Base-by-base conservation (phyloP, 2,888 invertebrate genomes). In the Diaperis boleti region DNA sequence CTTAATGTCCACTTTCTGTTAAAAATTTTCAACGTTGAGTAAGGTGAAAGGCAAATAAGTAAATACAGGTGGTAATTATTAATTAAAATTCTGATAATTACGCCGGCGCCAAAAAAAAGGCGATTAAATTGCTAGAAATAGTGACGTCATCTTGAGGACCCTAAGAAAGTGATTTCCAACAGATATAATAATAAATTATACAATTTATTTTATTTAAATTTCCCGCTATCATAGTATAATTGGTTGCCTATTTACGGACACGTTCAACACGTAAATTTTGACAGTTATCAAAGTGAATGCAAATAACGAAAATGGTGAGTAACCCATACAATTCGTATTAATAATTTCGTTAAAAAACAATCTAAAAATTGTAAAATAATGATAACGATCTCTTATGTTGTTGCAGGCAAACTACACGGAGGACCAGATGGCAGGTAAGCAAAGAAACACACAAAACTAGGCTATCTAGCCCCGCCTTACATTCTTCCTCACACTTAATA, bases 351-450 rank as follows among this genome's bases (percentile, higher is more conserved):
- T 20, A 7, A 41, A 20, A 42, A 52, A n/a, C 13, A 20, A 2
- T 33, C 1, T 14, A 42, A 41, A 42, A 10, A 7, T 22, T 8
- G 18, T 14, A 13, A 4, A 44, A 41, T 18, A 47, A 31, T 59
- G 18, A 57, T 52, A 49, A 26, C 45, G 55, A 44, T 45, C 26
- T 41, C 13, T 39, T 61, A 17, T 70, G 74, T 76, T 72, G 68
- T 87, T 87, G 64, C 86, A 94, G 94, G 92, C 92, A 76, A 91
- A 91, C 79, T 94, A 93, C 83, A 89, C 91, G 39, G 94, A 94
- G 85, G 94, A 94, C 85, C 94, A 94, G 87, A 87, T 94, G 85
- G 92, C 93, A 82, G 94, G 94, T 94, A 85, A 92, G 92, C 90
- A 76, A 71, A 47, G 42, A 69, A 65, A 76, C 74, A 71, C 71